Conservation (phyloP, 2,797 vertebrate genomes). For the Hydrophis major region DNA sequence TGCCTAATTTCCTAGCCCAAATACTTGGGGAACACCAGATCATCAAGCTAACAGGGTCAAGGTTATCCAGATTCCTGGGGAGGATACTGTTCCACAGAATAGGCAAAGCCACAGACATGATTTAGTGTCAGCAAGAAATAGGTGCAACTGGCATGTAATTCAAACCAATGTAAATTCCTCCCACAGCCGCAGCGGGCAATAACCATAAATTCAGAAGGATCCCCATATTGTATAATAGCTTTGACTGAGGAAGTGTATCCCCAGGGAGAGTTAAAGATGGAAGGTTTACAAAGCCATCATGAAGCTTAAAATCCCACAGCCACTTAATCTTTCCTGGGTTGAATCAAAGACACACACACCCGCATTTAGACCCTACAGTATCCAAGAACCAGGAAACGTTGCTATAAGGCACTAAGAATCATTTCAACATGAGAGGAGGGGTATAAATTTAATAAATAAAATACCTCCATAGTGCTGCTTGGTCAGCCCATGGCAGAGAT, state of each 20-base stretch:
- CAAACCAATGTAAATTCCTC: neutral
- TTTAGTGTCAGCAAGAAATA: neutral
- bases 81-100: neutral
- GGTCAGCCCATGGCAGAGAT: neutral
- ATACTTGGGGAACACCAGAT: neutral
- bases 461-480: neutral
- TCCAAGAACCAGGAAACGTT: neutral
- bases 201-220: neutral
- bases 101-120: neutral
- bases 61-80: neutral
- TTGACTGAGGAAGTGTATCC: neutral
- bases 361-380: neutral
- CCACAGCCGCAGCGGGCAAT: neutral
- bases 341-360: neutral
- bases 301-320: neutral
- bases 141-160: neutral
- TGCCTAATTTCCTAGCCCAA: neutral
- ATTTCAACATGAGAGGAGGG: too few species aligned
- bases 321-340: neutral
- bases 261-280: neutral
- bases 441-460: too few species aligned
- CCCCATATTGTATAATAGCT: neutral
- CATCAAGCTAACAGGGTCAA: neutral
- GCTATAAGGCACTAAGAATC: too few species aligned
- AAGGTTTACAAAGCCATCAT: neutral